phyloP scores from a whole-genome alignment of 2,113 vertebrate species.

The Caracal caracal region DNA sequence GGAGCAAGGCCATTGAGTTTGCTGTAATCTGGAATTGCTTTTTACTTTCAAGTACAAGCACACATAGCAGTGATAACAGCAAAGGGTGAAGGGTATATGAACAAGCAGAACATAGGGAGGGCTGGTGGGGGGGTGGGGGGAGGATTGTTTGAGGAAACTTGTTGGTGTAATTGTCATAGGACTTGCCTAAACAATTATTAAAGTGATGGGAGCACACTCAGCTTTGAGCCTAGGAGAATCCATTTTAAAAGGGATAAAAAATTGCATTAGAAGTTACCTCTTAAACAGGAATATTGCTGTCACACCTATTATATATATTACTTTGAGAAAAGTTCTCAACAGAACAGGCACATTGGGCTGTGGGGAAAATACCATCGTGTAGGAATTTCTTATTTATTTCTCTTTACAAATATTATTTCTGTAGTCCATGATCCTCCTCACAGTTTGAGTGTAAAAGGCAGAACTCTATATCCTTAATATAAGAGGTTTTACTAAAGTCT shows the following conservation, averaged over 20 bases:
- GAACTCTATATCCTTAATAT: conserved; percentile 27
- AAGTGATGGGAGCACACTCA: conserved; percentile 52
- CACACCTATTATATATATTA: background rate
- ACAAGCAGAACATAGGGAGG: conserved; percentile 47
- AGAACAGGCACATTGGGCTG: background rate
- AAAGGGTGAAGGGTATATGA: conserved; percentile 45
- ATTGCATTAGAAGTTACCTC: conserved; percentile 3
- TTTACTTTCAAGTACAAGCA: conserved; percentile 64
- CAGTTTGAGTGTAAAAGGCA: conserved; percentile 21
- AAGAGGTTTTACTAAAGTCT: conserved; percentile 52
- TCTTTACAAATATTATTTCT: conserved; percentile 34
- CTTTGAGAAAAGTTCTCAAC: conserved; percentile 47
- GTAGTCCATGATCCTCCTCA: background rate
- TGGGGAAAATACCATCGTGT: background rate
- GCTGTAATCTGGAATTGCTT: conserved; percentile 60
- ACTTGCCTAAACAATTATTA: conserved; percentile 62
- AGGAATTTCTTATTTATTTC: conserved; percentile 32
- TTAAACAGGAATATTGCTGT: conserved; percentile 12
- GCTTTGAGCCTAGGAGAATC: conserved; percentile 56
- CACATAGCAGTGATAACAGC: conserved; percentile 42
- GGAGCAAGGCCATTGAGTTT: conserved; percentile 50
- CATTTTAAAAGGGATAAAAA: conserved; percentile 11
- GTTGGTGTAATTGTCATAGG: conserved; percentile 50
- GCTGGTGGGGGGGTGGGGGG: background rate
- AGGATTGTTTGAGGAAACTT: conserved; percentile 35